phyloP scores from a whole-genome alignment of 1,140 invertebrate species.

The Diachasmimorpha longicaudata region DNA sequence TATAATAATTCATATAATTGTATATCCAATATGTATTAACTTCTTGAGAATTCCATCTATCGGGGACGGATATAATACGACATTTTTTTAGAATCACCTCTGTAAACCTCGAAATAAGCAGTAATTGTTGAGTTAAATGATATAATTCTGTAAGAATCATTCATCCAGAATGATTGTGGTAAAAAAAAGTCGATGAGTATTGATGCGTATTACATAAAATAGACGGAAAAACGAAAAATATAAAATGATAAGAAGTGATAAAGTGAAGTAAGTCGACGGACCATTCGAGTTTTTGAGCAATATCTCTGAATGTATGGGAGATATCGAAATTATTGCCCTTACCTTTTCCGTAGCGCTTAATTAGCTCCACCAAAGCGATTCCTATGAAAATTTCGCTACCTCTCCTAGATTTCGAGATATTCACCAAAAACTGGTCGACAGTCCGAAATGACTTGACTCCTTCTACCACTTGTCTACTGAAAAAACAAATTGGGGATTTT shows the following conservation, averaged over 20 bases:
- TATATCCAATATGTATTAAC: not conserved
- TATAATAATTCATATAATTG: constrained; percentile 51
- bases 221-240: not conserved
- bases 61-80: constrained; percentile 60
- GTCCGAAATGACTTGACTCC: too few species aligned
- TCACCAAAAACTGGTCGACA: too few species aligned
- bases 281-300: too few species aligned
- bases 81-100: constrained; percentile 31
- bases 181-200: not conserved
- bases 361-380: too few species aligned
- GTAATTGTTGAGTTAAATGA: not conserved
- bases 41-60: constrained; percentile 26
- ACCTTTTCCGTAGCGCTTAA: too few species aligned
- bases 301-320: too few species aligned
- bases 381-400: too few species aligned
- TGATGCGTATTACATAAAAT: not conserved
- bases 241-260: not conserved
- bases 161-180: not conserved
- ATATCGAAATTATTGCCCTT: too few species aligned
- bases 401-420: too few species aligned
- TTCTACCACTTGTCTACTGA: too few species aligned
- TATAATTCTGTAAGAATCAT: not conserved
- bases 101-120: not conserved
- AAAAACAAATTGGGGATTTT: not conserved
- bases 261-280: too few species aligned